Evolutionary conservation across 2,888 invertebrate genomes (phyloP).

Genomic region (Eueremaeus valkanovi): DNA sequence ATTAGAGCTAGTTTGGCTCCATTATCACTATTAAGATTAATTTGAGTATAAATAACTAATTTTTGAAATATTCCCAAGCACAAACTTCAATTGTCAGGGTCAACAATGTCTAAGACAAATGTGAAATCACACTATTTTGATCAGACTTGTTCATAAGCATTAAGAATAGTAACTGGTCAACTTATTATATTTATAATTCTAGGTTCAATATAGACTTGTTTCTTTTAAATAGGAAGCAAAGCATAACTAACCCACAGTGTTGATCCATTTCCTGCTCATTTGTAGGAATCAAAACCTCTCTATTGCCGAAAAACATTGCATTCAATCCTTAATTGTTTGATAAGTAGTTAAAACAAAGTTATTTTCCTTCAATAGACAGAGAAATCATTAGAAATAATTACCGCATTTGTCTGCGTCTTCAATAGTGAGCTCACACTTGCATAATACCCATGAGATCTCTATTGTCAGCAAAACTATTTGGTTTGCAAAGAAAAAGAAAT

Average conservation of each 20-base stretch:
- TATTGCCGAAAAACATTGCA: slow-evolving; percentile 19
- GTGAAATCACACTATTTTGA: too few relatives aligned
- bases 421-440: not conserved
- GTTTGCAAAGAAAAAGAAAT: not conserved
- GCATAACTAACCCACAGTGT: slow-evolving; percentile 19
- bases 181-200: too few relatives aligned
- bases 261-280: slow-evolving; percentile 22
- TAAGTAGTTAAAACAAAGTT: not conserved
- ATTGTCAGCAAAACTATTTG: not conserved
- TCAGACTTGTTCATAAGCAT: too few relatives aligned
- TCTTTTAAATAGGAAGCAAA: not conserved
- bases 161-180: too few relatives aligned
- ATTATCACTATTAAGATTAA: too few relatives aligned
- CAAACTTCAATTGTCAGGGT: too few relatives aligned
- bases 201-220: not conserved
- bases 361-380: not conserved
- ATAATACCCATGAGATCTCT: too few relatives aligned
- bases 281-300: slow-evolving; percentile 1
- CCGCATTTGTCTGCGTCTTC: slow-evolving; percentile 20
- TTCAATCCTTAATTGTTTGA: not conserved
- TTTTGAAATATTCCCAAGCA: too few relatives aligned
- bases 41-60: too few relatives aligned
- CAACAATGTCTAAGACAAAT: too few relatives aligned
- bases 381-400: not conserved
- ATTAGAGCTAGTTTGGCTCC: too few relatives aligned